Evolutionary conservation across 2,113 vertebrate genomes (phyloP).

Genomic region (Bujurquina vittata): DNA sequence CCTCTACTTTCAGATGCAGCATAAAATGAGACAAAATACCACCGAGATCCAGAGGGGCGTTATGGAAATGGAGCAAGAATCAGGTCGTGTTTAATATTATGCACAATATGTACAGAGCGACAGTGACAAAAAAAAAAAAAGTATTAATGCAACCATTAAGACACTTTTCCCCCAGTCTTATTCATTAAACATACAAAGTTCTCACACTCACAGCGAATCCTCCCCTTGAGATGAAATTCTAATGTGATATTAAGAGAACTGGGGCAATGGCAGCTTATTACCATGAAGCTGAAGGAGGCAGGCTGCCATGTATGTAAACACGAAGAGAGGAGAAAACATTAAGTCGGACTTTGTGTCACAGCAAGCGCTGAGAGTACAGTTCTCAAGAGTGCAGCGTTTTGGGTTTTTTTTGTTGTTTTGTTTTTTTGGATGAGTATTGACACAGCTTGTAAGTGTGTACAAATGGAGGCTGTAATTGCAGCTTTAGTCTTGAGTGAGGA

Average conservation of each 20-base stretch:
- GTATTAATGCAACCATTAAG: constrained; percentile 52
- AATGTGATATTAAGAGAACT: constrained; percentile 78
- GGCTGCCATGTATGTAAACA: constrained; percentile 50
- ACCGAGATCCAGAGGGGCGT: constrained; percentile 60
- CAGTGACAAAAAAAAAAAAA: constrained; percentile 5
- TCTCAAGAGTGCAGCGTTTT: constrained; percentile 36
- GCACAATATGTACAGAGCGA: constrained; percentile 53
- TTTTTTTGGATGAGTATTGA: constrained; percentile 36
- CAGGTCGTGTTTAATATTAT: constrained; percentile 75
- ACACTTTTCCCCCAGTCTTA: constrained; percentile 42
- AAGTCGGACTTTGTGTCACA: constrained; percentile 16
- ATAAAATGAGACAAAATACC: constrained; percentile 68
- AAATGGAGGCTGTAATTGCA: constrained; percentile 49
- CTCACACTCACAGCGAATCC: constrained; percentile 51
- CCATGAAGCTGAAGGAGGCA: constrained; percentile 30
- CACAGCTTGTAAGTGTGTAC: constrained; percentile 39
- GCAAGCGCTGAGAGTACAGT: background rate
- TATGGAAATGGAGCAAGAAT: constrained; percentile 65
- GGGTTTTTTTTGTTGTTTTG: too few species aligned
- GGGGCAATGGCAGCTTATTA: constrained; percentile 67
- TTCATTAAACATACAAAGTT: constrained; percentile 72
- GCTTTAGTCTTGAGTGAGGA: constrained; percentile 53
- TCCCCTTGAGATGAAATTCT: constrained; percentile 74
- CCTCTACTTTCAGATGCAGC: constrained; percentile 52
- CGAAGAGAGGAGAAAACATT: background rate